phyloP scores from a whole-genome alignment of 2,888 invertebrate genomes.

The Tiliacea aurago region DNA sequence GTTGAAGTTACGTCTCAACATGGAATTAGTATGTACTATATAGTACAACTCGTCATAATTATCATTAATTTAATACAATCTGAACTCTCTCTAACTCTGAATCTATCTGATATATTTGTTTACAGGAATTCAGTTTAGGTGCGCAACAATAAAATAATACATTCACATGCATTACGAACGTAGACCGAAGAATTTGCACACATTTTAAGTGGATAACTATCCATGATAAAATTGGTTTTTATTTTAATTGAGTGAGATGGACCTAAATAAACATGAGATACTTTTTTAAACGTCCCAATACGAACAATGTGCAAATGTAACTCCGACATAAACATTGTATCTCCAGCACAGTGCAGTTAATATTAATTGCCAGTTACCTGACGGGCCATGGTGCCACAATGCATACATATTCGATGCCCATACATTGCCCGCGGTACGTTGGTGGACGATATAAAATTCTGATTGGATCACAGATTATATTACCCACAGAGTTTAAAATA shows the following conservation, averaged over 20 bases:
- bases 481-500: slow-evolving; percentile 28
- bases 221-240: neutral
- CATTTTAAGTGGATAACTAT: neutral
- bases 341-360: slow-evolving; percentile 44
- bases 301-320: slow-evolving; percentile 16
- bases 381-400: slow-evolving; percentile 38
- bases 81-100: neutral
- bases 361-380: slow-evolving; percentile 63
- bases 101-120: neutral
- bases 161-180: neutral
- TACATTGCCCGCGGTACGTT: slow-evolving; percentile 39
- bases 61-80: neutral
- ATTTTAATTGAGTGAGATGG: neutral
- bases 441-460: slow-evolving; percentile 55
- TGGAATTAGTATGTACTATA: no score
- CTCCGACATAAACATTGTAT: slow-evolving; percentile 22
- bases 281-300: neutral
- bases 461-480: slow-evolving; percentile 56
- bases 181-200: neutral
- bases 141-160: neutral
- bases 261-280: neutral
- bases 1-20: neutral
- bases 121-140: neutral
- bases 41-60: no score
- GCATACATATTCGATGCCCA: slow-evolving; percentile 59